Base-by-base conservation (phyloP, 2,113 vertebrate species). In the Chionomys nivalis region DNA sequence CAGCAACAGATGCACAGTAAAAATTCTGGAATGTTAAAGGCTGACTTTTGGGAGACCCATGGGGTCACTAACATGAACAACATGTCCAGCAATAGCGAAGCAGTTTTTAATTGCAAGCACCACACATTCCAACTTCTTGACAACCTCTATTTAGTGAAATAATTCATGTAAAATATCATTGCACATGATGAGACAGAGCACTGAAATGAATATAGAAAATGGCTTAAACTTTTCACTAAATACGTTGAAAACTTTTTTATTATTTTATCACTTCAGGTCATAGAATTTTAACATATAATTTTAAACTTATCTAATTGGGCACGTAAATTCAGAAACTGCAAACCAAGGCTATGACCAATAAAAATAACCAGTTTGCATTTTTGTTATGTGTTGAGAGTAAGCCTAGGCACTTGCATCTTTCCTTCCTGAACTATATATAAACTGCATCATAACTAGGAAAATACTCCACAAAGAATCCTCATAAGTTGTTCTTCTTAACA, bases 1-100 rank as follows among this genome's bases (percentile, higher is more conserved):
- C 98, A 98, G 89, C 81, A 98, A 94, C 95, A 98, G 89, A 98
- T 87, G 97, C 90, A 98, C 24, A 44, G 93, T 98, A 98, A 98
- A 98, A 98, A 42, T 96, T 95, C 86, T 73, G 87, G 96, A 98
- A 98, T 95, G 93, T 93, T 98, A 94, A 96, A 98, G 96, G 90
- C 94, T 98, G 97, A 89, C 58, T 98, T 98, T 97, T 97, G 94
- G 91, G 95, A 98, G 96, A 97, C 96, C 70, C 97, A 65, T 0
- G 7, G 91, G 89, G 78, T 98, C 89, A 97, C 96, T 98, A 97
- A 97, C 92, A 98, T 3, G 82, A 77, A 96, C 65, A 95, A 23
- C 58, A 93, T 91, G 68, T 96, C 97, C 90, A 94, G 76, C 94
- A 87, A 96, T 94, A 89, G 93, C 66, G 49, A 93, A 36, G 87